Evolutionary conservation across 2,797 vertebrate species (phyloP).

Genomic region (Poecilia wingei): DNA sequence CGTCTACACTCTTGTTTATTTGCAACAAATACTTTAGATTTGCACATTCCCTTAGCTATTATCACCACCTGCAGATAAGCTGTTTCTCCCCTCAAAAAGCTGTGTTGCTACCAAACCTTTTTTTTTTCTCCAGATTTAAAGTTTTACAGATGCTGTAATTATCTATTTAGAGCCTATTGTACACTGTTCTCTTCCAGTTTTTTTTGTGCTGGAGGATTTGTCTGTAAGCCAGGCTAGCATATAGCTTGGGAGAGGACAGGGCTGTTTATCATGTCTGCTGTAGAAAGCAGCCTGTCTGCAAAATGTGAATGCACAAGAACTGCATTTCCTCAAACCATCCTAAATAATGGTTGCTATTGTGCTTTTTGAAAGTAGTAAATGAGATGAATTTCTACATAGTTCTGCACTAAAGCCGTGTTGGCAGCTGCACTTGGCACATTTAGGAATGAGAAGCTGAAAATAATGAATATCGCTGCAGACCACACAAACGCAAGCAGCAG

Average conservation of each 20-base stretch:
- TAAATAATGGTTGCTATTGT: constrained; percentile 31
- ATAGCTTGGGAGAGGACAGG: background rate
- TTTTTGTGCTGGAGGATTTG: constrained; percentile 15
- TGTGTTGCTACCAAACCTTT: background rate
- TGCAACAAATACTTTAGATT: background rate
- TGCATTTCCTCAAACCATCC: constrained; percentile 9
- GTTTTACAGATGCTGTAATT: constrained; percentile 7
- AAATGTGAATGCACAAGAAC: constrained; percentile 20
- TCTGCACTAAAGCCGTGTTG: background rate
- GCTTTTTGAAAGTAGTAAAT: constrained; percentile 23
- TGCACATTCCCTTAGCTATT: background rate
- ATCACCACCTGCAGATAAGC: background rate
- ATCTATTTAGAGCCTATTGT: background rate
- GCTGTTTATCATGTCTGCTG: constrained; percentile 31
- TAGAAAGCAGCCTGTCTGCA: constrained; percentile 8
- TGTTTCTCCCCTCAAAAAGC: background rate
- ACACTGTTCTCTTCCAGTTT: background rate
- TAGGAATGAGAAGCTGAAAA: constrained; percentile 22
- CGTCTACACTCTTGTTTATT: background rate
- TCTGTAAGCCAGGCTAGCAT: background rate
- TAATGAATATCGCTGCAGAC: constrained; percentile 27
- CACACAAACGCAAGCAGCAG: constrained; percentile 8
- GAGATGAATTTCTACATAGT: constrained; percentile 13
- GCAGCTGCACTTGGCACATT: constrained; percentile 9
- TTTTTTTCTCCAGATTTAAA: constrained; percentile 5